phyloP scores from a whole-genome alignment of 92 coral and sea anemone species.

The Muricea muricata region DNA sequence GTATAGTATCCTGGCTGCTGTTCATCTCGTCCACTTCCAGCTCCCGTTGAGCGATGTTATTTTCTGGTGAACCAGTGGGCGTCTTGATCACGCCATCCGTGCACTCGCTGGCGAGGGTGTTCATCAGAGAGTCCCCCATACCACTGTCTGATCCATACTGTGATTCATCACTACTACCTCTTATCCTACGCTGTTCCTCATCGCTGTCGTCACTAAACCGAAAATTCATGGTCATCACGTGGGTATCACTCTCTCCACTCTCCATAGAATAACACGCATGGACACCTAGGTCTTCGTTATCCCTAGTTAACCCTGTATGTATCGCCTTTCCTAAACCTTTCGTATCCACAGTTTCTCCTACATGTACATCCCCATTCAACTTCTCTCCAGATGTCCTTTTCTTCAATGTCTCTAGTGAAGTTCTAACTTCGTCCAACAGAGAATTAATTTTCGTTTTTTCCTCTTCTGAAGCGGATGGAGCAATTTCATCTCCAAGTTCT shows the following conservation, averaged over 20 bases:
- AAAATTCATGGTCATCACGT: constrained; percentile 53
- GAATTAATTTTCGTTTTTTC: constrained; percentile 1
- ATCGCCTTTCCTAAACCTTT: background rate
- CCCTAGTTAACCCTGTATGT: background rate
- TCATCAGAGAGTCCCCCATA: constrained; percentile 49
- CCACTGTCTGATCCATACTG: constrained; percentile 50
- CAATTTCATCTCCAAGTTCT: constrained; percentile 7
- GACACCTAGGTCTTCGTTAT: background rate
- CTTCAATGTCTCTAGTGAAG: background rate
- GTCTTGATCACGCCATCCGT: constrained; percentile 26
- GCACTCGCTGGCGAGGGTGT: constrained; percentile 30
- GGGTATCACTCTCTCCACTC: constrained; percentile 19
- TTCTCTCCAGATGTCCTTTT: background rate
- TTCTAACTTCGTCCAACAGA: constrained; percentile 5
- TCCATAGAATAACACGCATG: background rate
- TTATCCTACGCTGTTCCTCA: constrained; percentile 33
- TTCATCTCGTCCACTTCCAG: background rate
- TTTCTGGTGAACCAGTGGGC: background rate
- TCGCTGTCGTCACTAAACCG: constrained; percentile 76
- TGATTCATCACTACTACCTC: constrained; percentile 45
- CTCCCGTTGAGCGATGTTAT: background rate
- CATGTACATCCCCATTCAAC: background rate
- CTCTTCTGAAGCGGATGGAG: background rate
- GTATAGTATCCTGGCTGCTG: background rate
- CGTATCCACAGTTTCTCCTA: background rate